Percentiles rank a stretch among this genome's conserved stretches.
Evolutionary conservation across 2,113 vertebrate species (phyloP).

Genomic region (Ibidorhyncha struthersii): DNA sequence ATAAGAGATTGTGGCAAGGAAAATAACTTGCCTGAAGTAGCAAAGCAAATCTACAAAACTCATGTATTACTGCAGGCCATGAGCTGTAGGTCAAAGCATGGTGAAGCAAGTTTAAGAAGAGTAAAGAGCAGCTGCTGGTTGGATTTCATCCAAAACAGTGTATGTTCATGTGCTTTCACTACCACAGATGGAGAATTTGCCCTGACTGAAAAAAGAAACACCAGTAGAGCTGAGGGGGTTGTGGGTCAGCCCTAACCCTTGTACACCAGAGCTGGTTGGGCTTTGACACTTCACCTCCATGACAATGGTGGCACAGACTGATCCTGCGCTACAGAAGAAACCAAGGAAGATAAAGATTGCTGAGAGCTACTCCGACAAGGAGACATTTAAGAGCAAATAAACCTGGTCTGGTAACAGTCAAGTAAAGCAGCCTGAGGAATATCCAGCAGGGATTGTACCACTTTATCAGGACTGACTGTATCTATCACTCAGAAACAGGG

Average conservation of each 20-base stretch:
- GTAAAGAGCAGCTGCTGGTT: background rate
- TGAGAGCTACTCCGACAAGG: background rate
- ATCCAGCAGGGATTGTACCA: background rate
- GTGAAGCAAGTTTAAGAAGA: background rate
- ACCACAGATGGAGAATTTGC: background rate
- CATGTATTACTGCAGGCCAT: background rate
- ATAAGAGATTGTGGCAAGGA: background rate
- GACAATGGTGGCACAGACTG: background rate
- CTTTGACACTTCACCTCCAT: background rate
- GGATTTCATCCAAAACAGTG: background rate
- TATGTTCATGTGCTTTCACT: background rate
- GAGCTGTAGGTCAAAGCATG: background rate
- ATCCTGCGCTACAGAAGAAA: background rate
- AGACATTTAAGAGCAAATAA: background rate
- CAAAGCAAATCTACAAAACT: background rate
- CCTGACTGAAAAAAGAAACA: background rate
- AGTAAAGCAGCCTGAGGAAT: background rate
- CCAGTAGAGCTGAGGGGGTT: background rate
- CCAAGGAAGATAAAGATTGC: background rate
- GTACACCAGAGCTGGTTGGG: background rate
- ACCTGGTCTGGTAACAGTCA: background rate
- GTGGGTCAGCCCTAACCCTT: background rate
- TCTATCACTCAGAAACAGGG: background rate
- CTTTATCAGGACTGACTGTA: background rate
- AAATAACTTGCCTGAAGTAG: background rate